Conservation (phyloP, 2,113 vertebrate species). For the Hyaena hyaena region DNA sequence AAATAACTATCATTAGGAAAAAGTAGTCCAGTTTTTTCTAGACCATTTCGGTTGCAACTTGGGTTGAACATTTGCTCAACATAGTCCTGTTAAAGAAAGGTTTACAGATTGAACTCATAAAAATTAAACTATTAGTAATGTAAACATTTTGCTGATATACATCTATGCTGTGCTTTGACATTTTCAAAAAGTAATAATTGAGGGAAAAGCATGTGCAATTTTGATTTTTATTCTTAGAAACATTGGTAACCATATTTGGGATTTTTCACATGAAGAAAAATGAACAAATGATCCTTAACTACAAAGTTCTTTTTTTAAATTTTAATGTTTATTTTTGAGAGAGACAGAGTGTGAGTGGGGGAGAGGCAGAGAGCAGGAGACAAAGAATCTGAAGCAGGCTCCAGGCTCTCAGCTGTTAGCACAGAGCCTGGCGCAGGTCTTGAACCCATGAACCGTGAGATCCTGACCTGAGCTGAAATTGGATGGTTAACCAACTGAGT, state of each 20-base stretch:
- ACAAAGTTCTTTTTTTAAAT: not conserved
- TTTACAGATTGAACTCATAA: constrained; percentile 38
- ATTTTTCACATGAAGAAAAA: not conserved
- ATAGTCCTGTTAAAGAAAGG: not conserved
- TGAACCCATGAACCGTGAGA: too few relatives aligned
- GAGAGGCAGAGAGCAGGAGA: too few relatives aligned
- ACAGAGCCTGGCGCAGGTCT: too few relatives aligned
- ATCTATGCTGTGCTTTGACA: not conserved
- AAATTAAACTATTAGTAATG: constrained; percentile 11
- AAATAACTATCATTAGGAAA: not conserved
- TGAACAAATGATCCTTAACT: not conserved
- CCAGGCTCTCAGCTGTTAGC: too few relatives aligned
- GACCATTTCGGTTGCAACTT: not conserved
- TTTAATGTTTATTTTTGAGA: too few relatives aligned
- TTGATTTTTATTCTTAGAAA: constrained; percentile 57
- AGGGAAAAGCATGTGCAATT: not conserved
- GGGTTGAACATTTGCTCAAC: not conserved
- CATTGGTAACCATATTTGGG: not conserved
- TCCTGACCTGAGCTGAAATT: too few relatives aligned
- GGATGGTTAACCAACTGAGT: too few relatives aligned
- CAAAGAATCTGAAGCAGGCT: too few relatives aligned
- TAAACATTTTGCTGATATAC: not conserved
- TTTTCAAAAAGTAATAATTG: not conserved
- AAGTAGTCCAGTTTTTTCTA: not conserved
- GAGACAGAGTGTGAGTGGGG: too few relatives aligned